Evolutionary conservation across 2,113 vertebrate genomes (phyloP).

Genomic region (Nymphicus hollandicus): DNA sequence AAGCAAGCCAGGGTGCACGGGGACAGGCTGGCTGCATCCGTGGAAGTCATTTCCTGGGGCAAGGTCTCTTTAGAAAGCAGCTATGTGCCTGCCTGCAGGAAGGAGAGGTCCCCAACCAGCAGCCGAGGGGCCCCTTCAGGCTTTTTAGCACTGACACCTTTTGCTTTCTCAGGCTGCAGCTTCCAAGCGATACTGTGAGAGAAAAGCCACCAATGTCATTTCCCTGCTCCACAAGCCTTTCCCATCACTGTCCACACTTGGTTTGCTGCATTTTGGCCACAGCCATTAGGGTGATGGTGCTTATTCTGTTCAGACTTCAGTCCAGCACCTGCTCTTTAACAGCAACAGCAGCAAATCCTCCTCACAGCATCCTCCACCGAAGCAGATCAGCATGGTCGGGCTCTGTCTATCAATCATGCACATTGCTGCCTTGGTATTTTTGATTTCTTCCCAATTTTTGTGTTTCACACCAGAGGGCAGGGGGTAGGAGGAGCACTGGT

Average conservation of each 20-base stretch:
- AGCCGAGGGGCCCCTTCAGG: neutral
- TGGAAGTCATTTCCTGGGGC: fast-evolving
- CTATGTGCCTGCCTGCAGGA: neutral
- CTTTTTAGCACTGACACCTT: neutral
- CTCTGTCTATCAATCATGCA: neutral
- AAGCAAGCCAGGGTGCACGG: neutral
- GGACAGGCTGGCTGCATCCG: fast-evolving
- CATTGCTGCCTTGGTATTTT: neutral
- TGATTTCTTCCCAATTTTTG: neutral
- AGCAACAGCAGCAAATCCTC: fast-evolving
- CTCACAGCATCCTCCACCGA: neutral
- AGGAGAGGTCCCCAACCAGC: neutral
- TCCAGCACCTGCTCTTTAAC: neutral
- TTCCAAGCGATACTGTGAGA: slow-evolving; percentile 23
- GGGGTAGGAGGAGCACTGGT: neutral
- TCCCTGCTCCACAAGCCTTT: slow-evolving; percentile 29
- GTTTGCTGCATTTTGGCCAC: neutral
- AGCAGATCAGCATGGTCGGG: fast-evolving
- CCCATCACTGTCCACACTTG: neutral
- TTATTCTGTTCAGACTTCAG: neutral
- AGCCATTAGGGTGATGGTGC: neutral
- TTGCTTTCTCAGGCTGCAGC: slow-evolving; percentile 1
- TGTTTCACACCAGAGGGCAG: neutral
- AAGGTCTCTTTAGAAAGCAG: neutral
- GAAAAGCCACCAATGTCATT: slow-evolving; percentile 8